phyloP scores from a whole-genome alignment of 2,797 vertebrate species.

The Phyllotis vaccarum region DNA sequence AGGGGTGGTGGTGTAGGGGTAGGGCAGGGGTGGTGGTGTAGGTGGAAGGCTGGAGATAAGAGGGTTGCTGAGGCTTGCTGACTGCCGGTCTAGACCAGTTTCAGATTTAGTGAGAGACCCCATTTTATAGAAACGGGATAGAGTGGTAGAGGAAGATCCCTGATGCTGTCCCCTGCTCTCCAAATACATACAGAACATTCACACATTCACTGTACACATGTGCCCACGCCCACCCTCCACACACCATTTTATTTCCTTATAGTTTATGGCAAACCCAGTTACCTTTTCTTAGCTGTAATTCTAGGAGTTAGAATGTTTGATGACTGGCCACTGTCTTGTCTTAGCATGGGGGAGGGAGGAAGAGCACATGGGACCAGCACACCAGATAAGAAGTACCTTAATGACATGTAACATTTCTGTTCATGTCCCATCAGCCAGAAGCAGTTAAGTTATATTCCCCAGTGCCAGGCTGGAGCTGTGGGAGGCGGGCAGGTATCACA shows the following conservation, averaged over 20 bases:
- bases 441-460: neutral
- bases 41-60: too few species aligned
- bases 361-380: fast-evolving
- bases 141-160: neutral
- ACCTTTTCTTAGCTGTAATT: neutral
- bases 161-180: neutral
- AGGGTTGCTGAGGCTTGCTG: neutral
- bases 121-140: neutral
- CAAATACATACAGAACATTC: neutral
- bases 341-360: neutral
- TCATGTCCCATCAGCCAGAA: neutral
- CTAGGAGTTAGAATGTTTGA: neutral
- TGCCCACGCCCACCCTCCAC: neutral
- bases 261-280: neutral
- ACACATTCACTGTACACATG: neutral
- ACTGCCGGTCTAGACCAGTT: neutral
- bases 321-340: neutral
- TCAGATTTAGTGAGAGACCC: neutral
- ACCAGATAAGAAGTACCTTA: neutral
- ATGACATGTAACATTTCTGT: neutral
- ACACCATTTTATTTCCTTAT: neutral
- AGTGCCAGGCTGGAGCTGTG: neutral
- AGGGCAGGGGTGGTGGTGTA: neutral
- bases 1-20: too few species aligned
- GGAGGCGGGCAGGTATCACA: fast-evolving